These are phyloP conservation scores for Macrocentrus cingulum DNA, from an alignment of 1,140 invertebrate genomes.

Conservation along the genomic window DNA sequence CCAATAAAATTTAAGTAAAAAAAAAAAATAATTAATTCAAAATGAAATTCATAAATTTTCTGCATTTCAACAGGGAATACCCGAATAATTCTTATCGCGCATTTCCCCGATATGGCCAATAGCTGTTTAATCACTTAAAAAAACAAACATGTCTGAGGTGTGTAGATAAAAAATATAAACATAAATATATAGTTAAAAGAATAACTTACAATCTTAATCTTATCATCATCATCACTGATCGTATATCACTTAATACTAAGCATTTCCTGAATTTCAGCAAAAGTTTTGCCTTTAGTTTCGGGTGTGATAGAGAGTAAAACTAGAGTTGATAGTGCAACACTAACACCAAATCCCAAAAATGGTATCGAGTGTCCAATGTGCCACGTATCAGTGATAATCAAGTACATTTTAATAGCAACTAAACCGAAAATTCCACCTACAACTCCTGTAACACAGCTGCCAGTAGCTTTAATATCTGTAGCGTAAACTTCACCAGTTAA, in stretches of 20 bases:
- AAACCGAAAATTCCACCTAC: constrained; percentile 70
- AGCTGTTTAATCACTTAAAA: too few relatives aligned
- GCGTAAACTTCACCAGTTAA: constrained; percentile 74
- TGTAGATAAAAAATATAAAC: too few relatives aligned
- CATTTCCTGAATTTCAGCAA: constrained; percentile 53
- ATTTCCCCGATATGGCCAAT: too few relatives aligned
- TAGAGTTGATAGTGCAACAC: constrained; percentile 55
- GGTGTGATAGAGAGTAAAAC: constrained; percentile 66
- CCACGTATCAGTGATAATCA: constrained; percentile 62
- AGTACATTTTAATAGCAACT: constrained; percentile 70
- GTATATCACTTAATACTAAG: constrained; percentile 24
- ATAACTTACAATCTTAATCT: too few relatives aligned
- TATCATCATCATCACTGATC: background rate
- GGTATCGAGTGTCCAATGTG: constrained; percentile 64
- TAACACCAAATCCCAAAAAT: constrained; percentile 70
- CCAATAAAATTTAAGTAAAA: too few relatives aligned
- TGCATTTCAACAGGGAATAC: too few relatives aligned
- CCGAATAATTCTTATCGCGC: too few relatives aligned
- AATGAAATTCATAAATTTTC: too few relatives aligned
- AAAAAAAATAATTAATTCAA: too few relatives aligned
- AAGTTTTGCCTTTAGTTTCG: constrained; percentile 78
- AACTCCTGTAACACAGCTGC: constrained; percentile 67
- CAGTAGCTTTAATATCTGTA: constrained; percentile 66
- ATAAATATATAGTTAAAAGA: too few relatives aligned
- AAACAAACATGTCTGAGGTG: too few relatives aligned